Conservation (phyloP, 2,888 invertebrate genomes). For the Norana najaformis region DNA sequence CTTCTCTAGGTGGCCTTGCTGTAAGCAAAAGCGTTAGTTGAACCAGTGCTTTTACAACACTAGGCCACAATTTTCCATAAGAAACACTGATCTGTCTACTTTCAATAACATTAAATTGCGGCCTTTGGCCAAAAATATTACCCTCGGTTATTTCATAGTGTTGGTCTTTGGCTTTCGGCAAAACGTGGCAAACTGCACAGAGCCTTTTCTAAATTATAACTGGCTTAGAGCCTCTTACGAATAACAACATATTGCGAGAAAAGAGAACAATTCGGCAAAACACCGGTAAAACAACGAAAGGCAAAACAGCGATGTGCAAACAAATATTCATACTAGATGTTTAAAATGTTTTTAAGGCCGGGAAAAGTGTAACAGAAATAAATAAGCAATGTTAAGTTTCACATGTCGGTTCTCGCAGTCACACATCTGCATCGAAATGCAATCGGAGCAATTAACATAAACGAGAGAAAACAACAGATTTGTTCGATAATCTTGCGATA, state of each 20-base stretch:
- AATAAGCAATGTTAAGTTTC: conserved; percentile 6
- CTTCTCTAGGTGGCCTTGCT: not conserved
- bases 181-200: not conserved
- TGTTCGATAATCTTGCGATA: not conserved
- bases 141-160: no score
- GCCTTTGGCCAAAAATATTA: not conserved
- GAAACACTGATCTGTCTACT: not conserved
- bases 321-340: conserved; percentile 10
- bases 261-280: conserved; percentile 1
- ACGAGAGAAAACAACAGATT: not conserved
- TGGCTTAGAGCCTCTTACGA: conserved; percentile 13
- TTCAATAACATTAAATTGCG: not conserved
- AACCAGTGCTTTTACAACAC: not conserved
- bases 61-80: not conserved
- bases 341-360: not conserved
- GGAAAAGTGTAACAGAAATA: not conserved
- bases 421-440: not conserved
- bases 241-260: not conserved
- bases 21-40: no score
- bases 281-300: conserved; percentile 9
- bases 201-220: not conserved
- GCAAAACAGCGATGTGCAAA: not conserved
- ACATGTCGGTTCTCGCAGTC: not conserved
- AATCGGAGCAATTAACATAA: not conserved
- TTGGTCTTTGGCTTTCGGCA: not conserved